A percentile compares a stretch with the other conserved stretches of the same genome.
phyloP scores from a whole-genome alignment of 2,797 vertebrate species.

The Helarctos malayanus region DNA sequence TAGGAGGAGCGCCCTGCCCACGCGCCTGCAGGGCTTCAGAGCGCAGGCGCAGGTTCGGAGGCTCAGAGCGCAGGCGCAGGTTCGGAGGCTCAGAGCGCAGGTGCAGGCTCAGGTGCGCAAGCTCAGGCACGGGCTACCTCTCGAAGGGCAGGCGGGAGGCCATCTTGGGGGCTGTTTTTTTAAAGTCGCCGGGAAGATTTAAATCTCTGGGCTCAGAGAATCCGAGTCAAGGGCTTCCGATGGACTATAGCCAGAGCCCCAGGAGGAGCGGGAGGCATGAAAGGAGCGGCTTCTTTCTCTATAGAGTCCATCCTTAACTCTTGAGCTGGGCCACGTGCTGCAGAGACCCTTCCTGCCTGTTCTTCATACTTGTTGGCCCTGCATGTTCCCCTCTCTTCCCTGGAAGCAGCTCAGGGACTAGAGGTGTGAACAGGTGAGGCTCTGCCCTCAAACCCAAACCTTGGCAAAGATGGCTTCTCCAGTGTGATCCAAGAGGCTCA shows the following conservation, averaged over 20 bases:
- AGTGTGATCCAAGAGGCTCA: neutral
- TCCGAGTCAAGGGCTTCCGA: no score
- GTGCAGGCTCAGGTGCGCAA: neutral
- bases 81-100: no score
- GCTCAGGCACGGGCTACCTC: neutral
- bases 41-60: no score
- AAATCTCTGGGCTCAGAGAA: neutral
- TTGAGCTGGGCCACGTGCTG: neutral
- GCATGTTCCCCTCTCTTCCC: neutral
- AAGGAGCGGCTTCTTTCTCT: neutral
- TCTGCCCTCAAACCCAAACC: neutral
- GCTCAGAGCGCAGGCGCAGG: no score
- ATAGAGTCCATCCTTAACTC: neutral
- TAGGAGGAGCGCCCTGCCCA: neutral
- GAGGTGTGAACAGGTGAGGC: neutral
- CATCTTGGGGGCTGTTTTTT: no score
- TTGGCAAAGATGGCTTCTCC: neutral
- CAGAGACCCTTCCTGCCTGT: no score
- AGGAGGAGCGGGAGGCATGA: neutral
- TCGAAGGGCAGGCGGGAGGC: neutral
- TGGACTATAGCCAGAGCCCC: neutral
- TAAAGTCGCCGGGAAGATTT: neutral
- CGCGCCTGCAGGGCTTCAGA: no score
- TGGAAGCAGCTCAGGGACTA: neutral
- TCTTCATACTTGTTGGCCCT: no score